These are phyloP conservation scores for Microplitis deprimator DNA, from an alignment of 2,888 invertebrate genomes.

Conservation along the genomic window DNA sequence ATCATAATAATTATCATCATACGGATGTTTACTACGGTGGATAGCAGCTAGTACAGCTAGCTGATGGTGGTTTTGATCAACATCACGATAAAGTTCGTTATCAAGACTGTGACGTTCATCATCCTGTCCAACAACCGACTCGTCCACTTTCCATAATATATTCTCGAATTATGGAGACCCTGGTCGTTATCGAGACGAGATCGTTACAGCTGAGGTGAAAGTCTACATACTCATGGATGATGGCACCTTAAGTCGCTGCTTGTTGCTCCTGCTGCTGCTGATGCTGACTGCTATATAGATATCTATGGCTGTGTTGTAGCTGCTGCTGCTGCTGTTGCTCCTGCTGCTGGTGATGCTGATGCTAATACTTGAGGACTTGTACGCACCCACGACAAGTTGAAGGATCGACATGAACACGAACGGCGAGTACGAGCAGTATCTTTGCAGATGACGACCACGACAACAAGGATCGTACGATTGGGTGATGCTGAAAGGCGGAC, in stretches of 20 bases:
- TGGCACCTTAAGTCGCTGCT: background rate
- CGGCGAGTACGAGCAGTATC: background rate
- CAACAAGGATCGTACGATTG: background rate
- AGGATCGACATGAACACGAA: background rate
- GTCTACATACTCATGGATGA: constrained; percentile 37
- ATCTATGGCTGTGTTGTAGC: background rate
- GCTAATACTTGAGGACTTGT: background rate
- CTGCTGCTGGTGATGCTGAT: background rate
- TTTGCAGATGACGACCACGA: background rate
- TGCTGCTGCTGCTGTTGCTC: background rate
- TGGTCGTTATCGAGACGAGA: constrained; percentile 51
- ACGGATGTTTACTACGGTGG: background rate
- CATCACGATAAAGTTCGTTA: constrained; percentile 37
- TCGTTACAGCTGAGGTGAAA: constrained; percentile 52
- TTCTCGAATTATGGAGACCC: constrained; percentile 50
- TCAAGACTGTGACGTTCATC: constrained; percentile 38
- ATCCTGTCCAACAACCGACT: constrained; percentile 35
- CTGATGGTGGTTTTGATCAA: background rate
- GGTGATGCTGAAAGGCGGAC: constrained; percentile 7
- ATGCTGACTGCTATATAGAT: background rate
- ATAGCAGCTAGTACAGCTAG: background rate
- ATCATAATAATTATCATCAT: background rate
- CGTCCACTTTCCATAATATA: constrained; percentile 53
- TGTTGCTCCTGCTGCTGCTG: background rate
- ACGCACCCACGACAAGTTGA: constrained; percentile 5